phyloP scores from a whole-genome alignment of 1,140 invertebrate genomes.

The Neodiprion pinetum region DNA sequence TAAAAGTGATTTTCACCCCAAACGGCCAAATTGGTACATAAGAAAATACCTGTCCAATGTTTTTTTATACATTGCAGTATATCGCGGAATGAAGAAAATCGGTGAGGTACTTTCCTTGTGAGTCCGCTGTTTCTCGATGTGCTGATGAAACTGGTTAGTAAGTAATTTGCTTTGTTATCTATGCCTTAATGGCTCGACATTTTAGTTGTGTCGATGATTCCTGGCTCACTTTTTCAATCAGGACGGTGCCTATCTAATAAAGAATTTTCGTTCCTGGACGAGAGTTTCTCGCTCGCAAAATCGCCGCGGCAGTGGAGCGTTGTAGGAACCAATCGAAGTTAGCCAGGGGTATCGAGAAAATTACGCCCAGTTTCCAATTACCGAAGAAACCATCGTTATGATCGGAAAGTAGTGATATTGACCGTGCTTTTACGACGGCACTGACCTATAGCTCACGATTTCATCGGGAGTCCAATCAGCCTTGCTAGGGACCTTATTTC shows the following conservation, averaged over 20 bases:
- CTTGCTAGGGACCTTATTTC: no score
- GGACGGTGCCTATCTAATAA: no score
- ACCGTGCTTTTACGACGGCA: neutral
- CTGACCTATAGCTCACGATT: neutral
- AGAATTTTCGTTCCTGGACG: neutral
- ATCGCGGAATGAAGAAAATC: no score
- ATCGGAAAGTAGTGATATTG: conserved; percentile 3
- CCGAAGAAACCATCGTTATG: neutral
- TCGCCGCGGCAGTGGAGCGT: neutral
- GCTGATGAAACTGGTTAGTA: neutral
- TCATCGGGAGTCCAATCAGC: neutral
- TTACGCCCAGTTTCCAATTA: neutral
- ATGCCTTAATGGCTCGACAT: no score
- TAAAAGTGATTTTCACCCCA: no score
- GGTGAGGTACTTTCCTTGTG: no score
- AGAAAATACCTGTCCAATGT: no score
- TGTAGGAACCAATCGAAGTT: neutral
- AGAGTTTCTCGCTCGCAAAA: neutral
- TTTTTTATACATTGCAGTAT: no score
- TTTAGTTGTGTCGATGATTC: no score
- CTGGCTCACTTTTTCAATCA: no score
- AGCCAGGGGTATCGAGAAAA: conserved; percentile 1
- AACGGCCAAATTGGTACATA: no score
- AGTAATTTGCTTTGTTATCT: neutral
- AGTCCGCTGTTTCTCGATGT: neutral